These are phyloP conservation scores for Sphaerodactylus townsendi DNA, from an alignment of 2,113 vertebrate genomes.

Conservation along the genomic window DNA sequence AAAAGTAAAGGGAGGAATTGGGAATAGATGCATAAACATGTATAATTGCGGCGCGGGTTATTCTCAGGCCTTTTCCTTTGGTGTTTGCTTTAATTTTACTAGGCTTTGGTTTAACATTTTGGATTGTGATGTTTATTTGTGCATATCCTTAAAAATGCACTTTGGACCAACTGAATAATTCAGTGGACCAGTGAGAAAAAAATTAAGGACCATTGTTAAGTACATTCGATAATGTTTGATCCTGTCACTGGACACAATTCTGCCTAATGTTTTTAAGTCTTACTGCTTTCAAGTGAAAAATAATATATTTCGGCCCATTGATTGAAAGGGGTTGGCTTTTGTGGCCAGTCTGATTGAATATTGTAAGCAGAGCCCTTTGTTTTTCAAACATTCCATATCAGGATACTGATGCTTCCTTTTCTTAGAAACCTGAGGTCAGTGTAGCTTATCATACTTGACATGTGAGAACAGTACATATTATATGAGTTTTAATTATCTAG, in stretches of 20 bases:
- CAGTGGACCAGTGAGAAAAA: neutral
- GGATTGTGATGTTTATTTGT: neutral
- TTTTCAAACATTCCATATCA: neutral
- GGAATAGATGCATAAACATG: neutral
- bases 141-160: neutral
- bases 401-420: conserved; percentile 5
- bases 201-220: neutral
- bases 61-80: neutral
- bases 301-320: neutral
- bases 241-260: neutral
- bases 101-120: neutral
- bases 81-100: neutral
- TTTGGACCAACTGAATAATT: neutral
- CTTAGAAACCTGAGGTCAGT: conserved; percentile 21
- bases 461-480: neutral
- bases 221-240: neutral
- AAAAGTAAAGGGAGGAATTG: neutral
- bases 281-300: neutral
- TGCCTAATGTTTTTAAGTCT: neutral
- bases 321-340: neutral
- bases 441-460: neutral
- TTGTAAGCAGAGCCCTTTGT: neutral
- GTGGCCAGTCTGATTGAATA: neutral
- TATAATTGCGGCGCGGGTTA: neutral
- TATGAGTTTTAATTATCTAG: neutral